Base-by-base conservation (phyloP, 2,888 invertebrate species). In the Drosophila recens region DNA sequence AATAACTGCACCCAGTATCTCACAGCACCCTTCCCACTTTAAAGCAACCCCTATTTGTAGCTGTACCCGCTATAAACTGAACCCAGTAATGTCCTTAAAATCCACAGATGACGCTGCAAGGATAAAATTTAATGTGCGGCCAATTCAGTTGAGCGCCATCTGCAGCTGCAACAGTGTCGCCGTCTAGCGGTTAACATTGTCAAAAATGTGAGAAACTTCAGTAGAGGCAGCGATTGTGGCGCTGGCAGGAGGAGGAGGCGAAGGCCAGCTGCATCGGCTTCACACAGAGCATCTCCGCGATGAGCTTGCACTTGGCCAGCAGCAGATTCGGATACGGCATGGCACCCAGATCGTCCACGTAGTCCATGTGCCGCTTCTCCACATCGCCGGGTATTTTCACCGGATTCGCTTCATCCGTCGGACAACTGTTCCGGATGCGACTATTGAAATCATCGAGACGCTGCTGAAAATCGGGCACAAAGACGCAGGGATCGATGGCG, bases 401-500 rank as follows among this genome's bases (percentile, higher is more conserved):
- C 0, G 75, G 68, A 15, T 46, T n/a, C 2, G 5, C 2, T 0
- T 13, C 10, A 11, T 75, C 59, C 0, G 11, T 17, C 1, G 72
- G 62, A 0, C 6, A n/a, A 10, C 69, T 58, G 6, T n/a, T 46
- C 1, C 61, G 63, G 3, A 82, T 66, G 20, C 72, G 49, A 0
- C n/a, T 23, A 6, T 62, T 64, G 3, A 77, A 85, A 34, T 85
- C 77, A 27, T 82, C 82, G 3, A 82, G 53, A 1, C 82, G 71
- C 5, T 73, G 67, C 5, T 38, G 11, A 15, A 82, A 82, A n/a
- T 82, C 57, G 0, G 72, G 51, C 52, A 73, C 33, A 70, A 82
- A 82, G n/a, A 77, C 34, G 4, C 34, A 46, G 0, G 82, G 86
- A 68, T 85, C 82, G 13, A 85, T 17, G 20, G 77, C 82, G 3